These are phyloP conservation scores for Grammomys surdaster DNA, from an alignment of 2,113 vertebrate genomes.

Conservation along the genomic window DNA sequence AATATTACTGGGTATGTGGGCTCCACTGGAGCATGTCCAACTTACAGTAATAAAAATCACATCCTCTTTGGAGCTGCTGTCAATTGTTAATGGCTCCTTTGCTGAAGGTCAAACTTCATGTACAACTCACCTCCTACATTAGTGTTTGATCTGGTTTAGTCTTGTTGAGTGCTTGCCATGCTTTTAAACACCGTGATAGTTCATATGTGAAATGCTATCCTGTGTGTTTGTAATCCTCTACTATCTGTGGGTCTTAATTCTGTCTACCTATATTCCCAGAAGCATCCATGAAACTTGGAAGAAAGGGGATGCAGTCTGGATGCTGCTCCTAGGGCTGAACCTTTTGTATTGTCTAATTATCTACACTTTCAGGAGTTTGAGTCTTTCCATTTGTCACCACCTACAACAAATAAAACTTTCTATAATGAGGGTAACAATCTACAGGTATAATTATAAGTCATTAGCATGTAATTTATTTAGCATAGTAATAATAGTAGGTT, in stretches of 20 bases:
- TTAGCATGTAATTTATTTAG: not conserved
- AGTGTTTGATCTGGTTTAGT: not conserved
- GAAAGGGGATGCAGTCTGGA: too few species aligned
- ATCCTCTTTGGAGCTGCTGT: not conserved
- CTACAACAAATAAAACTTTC: not conserved
- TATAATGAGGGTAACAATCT: not conserved
- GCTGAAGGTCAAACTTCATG: not conserved
- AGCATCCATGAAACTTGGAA: not conserved
- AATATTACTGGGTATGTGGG: not conserved
- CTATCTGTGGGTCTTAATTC: not conserved
- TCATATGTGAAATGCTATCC: not conserved
- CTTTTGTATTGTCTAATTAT: not conserved
- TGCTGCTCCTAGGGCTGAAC: not conserved
- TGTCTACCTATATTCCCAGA: not conserved
- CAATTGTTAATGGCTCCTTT: not conserved
- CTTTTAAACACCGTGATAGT: not conserved
- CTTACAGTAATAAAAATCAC: not conserved
- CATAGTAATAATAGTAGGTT: not conserved
- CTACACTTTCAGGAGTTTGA: not conserved
- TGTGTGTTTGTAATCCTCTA: not conserved
- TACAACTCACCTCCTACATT: not conserved
- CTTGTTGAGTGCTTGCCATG: not conserved
- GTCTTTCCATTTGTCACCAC: not conserved
- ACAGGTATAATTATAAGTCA: not conserved
- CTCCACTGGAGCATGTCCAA: not conserved